phyloP scores from a whole-genome alignment of 2,888 invertebrate species.

The Holacanthella duospinosa region DNA sequence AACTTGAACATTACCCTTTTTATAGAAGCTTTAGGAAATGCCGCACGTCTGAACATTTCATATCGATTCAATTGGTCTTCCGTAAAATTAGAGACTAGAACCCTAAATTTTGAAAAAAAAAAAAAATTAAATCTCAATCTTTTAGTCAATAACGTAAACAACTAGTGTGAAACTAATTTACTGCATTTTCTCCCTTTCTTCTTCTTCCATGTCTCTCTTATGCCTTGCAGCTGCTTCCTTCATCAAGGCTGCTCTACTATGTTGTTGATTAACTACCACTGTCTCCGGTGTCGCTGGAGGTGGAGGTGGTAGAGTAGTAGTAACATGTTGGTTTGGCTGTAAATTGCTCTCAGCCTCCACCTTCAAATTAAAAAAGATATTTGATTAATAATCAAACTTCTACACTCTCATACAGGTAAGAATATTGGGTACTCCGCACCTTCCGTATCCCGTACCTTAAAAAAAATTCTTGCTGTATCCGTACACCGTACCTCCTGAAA shows the following conservation, averaged over 20 bases:
- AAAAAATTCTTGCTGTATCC: too few species aligned
- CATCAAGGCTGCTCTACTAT: not conserved
- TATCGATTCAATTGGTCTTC: constrained; percentile 96
- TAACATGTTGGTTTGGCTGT: too few species aligned
- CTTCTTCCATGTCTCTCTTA: constrained; percentile 79
- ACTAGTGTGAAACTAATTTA: constrained; percentile 46
- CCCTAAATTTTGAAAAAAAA: constrained; percentile 50
- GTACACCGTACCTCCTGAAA: too few species aligned
- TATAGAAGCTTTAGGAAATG: constrained; percentile 95
- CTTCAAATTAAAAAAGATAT: too few species aligned
- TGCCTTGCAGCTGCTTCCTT: constrained; percentile 43
- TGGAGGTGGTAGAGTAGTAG: too few species aligned
- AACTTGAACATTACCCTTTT: constrained; percentile 55
- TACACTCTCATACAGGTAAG: too few species aligned
- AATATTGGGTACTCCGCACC: too few species aligned
- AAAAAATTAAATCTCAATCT: too few species aligned
- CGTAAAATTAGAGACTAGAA: constrained; percentile 94
- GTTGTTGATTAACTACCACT: not conserved
- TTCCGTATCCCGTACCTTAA: too few species aligned
- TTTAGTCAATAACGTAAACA: too few species aligned
- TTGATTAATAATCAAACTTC: too few species aligned
- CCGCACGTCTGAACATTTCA: constrained; percentile 94
- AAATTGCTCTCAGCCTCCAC: too few species aligned
- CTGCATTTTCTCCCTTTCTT: constrained; percentile 94
- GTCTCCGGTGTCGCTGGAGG: not conserved